phyloP scores from a whole-genome alignment of 2,113 vertebrate genomes.

The Ailuropoda melanoleuca region DNA sequence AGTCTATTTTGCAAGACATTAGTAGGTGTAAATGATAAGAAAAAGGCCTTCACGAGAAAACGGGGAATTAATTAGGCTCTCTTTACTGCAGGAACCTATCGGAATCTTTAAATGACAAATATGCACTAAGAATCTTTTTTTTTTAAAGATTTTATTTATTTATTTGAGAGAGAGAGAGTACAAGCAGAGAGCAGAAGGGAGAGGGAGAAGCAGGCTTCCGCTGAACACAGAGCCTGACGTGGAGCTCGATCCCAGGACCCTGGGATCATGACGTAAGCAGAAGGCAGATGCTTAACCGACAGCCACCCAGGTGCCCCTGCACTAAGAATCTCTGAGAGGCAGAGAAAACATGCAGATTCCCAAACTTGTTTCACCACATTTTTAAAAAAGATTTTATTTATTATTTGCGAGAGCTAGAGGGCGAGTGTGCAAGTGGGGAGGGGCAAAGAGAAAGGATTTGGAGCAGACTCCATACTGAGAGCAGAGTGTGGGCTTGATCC shows the following conservation, averaged over 20 bases:
- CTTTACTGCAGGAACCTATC: neutral
- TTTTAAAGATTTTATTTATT: no score
- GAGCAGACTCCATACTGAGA: rapidly evolving
- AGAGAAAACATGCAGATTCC: neutral
- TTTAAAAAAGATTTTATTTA: neutral
- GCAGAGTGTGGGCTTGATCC: neutral
- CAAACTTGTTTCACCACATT: neutral
- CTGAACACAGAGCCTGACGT: no score
- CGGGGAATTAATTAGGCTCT: neutral
- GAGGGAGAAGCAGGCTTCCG: no score
- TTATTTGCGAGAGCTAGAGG: neutral
- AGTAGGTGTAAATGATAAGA: neutral
- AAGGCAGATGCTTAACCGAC: no score
- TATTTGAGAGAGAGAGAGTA: no score
- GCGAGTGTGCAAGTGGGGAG: neutral
- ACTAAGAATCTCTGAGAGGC: neutral
- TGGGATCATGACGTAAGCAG: no score
- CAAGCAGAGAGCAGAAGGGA: no score
- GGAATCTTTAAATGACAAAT: neutral
- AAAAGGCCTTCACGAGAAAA: neutral
- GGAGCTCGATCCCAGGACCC: no score
- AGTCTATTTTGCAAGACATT: neutral
- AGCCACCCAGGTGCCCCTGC: no score
- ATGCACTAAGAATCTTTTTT: neutral
- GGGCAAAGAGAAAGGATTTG: neutral